Evolutionary conservation across 2,113 vertebrate species (phyloP).

Genomic region (Porphyrio hochstetteri): DNA sequence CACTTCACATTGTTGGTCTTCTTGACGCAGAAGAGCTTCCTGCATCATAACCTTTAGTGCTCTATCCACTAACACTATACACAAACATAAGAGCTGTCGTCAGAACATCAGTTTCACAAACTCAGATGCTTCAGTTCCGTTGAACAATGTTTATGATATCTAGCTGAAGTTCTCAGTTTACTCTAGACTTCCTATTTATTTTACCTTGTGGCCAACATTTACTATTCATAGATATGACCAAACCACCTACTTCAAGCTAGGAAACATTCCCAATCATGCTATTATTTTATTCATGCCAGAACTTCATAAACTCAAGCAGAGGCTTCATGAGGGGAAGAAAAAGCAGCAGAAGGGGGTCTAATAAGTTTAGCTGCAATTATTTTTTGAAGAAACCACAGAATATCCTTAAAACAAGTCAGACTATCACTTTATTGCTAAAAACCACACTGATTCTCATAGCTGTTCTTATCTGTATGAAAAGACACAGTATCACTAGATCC

Average conservation of each 20-base stretch:
- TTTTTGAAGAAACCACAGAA: not conserved
- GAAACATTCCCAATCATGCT: not conserved
- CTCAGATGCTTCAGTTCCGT: not conserved
- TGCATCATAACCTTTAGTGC: not conserved
- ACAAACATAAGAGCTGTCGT: not conserved
- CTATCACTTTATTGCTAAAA: not conserved
- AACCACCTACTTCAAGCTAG: not conserved
- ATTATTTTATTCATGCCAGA: not conserved
- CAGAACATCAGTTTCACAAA: not conserved
- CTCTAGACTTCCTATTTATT: not conserved
- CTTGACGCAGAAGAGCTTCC: not conserved
- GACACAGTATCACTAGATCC: not conserved
- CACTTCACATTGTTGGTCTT: not conserved
- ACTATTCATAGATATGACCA: not conserved
- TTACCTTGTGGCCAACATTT: not conserved
- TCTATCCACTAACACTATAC: not conserved
- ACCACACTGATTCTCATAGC: rapidly evolving
- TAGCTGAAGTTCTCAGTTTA: not conserved
- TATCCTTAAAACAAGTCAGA: not conserved
- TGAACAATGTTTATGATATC: not conserved
- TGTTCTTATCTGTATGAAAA: not conserved
- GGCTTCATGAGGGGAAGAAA: not conserved
- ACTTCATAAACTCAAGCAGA: not conserved
- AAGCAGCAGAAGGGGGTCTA: not conserved
- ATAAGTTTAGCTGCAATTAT: not conserved